Base-by-base conservation (phyloP, 30 jellyfish, hydroid and myxozoan species). In the Turritopsis rubra region DNA sequence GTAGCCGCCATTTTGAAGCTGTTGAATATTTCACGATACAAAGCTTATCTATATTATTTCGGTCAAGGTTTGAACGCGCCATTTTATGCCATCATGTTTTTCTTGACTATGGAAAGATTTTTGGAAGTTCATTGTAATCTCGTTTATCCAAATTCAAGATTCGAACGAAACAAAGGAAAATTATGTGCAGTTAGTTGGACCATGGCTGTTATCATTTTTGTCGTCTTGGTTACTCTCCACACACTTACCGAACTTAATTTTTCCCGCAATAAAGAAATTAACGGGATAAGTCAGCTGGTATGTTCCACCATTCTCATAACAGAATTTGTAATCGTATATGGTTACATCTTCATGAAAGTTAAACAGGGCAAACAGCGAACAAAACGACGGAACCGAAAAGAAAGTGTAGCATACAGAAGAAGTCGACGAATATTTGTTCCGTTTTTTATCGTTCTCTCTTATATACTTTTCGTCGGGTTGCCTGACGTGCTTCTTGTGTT, bases 401-500 rank as follows among this genome's bases (percentile, higher is more conserved):
- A 41, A 41, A 41, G 60, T 41, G 60, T 41, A 3, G 60, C 60
- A 41, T 41, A 41, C 60, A 41, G 60, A 41, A 41, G 60, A 41
- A 41, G 60, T 41, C 60, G 60, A 41, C 9, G 30, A 68, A 68
- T 68, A 68, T 68, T 68, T 68, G 21, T 68, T 68, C 77, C 77
- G 16, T 68, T 68, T 27, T 68, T 68, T 68, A 68, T 68, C 1
- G 77, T 68, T 68, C 30, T 68, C 16, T 68, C 77, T 9, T 68
- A 7, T 1, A 68, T 68, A n/a, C 30, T 68, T n/a, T 68, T 68
- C 21, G 77, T 68, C 23, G 77, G 23, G 8, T n/a, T 68, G 9
- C 77, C 77, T 68, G 77, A 68, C 19, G 77, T 68, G 9, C 28
- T 68, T n/a, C 77, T 68, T 16, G 77, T 68, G 77, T 68, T 68